Conservation (phyloP, 2,113 vertebrate genomes). For the Anguilla rostrata region DNA sequence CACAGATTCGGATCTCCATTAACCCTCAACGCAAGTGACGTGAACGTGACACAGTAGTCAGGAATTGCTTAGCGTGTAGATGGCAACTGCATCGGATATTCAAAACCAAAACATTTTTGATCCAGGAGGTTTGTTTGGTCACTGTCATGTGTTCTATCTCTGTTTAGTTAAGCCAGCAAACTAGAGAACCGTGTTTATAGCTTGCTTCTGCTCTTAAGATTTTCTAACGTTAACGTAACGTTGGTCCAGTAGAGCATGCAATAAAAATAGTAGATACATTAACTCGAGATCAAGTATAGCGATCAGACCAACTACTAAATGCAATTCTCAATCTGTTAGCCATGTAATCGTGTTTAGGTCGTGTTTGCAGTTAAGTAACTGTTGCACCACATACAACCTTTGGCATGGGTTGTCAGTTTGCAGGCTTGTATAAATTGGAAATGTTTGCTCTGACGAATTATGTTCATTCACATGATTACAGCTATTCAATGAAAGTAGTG, state of each 20-base stretch:
- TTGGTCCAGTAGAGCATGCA: too few relatives aligned
- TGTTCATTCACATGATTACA: too few relatives aligned
- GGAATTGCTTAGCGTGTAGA: background rate
- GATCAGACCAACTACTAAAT: too few relatives aligned
- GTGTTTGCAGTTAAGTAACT: background rate
- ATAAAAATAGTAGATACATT: too few relatives aligned
- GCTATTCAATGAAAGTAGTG: too few relatives aligned
- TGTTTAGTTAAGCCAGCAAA: background rate
- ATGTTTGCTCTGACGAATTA: background rate
- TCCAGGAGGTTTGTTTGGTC: slow-evolving; percentile 61
- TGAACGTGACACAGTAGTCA: too few relatives aligned
- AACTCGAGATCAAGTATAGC: too few relatives aligned
- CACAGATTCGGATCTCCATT: too few relatives aligned
- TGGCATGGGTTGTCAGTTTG: background rate
- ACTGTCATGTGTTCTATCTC: background rate
- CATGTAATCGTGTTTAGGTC: too few relatives aligned
- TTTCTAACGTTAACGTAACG: background rate
- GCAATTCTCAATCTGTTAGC: too few relatives aligned
- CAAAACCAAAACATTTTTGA: slow-evolving; percentile 57
- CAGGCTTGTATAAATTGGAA: background rate
- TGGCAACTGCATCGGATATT: slow-evolving; percentile 35
- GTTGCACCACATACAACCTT: background rate
- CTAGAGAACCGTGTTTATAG: background rate
- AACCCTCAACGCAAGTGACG: too few relatives aligned
- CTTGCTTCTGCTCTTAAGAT: background rate